phyloP scores from a whole-genome alignment of 2,888 invertebrate genomes.

The Himalopsyche tibetana region DNA sequence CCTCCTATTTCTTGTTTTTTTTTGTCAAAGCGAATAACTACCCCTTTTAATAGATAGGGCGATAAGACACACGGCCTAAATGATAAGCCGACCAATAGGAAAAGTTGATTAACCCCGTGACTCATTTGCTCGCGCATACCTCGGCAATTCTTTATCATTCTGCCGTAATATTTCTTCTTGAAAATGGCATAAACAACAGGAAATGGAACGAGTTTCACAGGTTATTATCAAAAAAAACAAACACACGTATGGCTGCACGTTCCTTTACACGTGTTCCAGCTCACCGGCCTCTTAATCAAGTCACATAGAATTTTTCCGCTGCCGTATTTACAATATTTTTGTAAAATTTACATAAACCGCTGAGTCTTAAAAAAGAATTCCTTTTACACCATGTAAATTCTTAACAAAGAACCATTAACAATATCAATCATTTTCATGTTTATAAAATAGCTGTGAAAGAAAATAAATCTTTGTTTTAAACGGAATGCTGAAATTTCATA shows the following conservation, averaged over 20 bases:
- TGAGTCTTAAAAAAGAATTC: not conserved
- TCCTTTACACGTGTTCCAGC: too few species aligned
- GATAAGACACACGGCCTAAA: slow-evolving; percentile 26
- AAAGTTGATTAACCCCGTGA: not conserved
- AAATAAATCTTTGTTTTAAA: too few species aligned
- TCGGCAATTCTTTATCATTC: slow-evolving; percentile 9
- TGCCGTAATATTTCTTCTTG: slow-evolving; percentile 42
- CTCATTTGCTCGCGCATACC: not conserved
- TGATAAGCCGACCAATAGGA: slow-evolving; percentile 25
- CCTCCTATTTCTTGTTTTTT: not conserved
- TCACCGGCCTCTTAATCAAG: slow-evolving; percentile 33
- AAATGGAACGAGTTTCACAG: slow-evolving; percentile 34
- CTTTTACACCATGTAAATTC: not conserved
- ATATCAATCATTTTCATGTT: not conserved
- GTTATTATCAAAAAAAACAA: slow-evolving; percentile 34
- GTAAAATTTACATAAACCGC: not conserved
- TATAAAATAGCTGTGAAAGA: too few species aligned
- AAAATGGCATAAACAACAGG: slow-evolving; percentile 40
- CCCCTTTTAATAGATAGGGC: not conserved
- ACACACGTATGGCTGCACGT: not conserved
- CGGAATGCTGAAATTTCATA: too few species aligned
- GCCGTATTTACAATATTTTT: slow-evolving; percentile 1
- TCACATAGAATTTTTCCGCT: not conserved
- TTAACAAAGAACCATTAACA: not conserved
- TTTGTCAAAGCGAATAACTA: not conserved